phyloP scores from a whole-genome alignment of 2,113 vertebrate genomes.

The Percina caprodes region DNA sequence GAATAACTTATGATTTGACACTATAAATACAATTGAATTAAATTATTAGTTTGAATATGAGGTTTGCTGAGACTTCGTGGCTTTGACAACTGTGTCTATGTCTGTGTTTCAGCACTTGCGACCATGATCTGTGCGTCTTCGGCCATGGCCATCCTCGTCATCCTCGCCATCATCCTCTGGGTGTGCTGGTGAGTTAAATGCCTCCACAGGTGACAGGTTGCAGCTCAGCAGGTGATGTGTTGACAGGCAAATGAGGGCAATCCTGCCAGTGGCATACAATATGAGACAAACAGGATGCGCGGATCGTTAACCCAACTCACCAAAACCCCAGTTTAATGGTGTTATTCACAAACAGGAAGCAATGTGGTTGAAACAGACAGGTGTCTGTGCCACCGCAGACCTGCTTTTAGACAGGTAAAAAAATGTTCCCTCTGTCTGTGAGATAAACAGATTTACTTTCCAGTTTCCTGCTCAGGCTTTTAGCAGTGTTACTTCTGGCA shows the following conservation, averaged over 20 bases:
- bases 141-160: slow-evolving; percentile 54
- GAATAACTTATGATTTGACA: no score
- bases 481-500: slow-evolving; percentile 43
- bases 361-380: slow-evolving; percentile 65
- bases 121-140: slow-evolving; percentile 66
- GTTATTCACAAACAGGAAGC: slow-evolving; percentile 83
- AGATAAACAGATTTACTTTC: slow-evolving; percentile 51
- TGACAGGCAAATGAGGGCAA: slow-evolving; percentile 39
- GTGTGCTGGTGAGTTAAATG: slow-evolving; percentile 79
- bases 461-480: slow-evolving; percentile 40
- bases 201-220: slow-evolving; percentile 33
- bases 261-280: background rate
- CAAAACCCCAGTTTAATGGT: slow-evolving; percentile 51
- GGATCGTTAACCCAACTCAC: slow-evolving; percentile 56
- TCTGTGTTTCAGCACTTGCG: slow-evolving; percentile 62
- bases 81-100: slow-evolving; percentile 8
- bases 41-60: background rate
- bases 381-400: slow-evolving; percentile 56
- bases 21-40: no score
- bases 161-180: slow-evolving; percentile 61
- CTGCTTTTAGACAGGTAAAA: slow-evolving; percentile 55
- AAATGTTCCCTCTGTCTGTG: slow-evolving; percentile 12
- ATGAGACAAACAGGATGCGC: slow-evolving; percentile 81
- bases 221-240: slow-evolving; percentile 43
- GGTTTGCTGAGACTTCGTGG: background rate